phyloP scores from a whole-genome alignment of 2,113 vertebrate species.

The Zeus faber region DNA sequence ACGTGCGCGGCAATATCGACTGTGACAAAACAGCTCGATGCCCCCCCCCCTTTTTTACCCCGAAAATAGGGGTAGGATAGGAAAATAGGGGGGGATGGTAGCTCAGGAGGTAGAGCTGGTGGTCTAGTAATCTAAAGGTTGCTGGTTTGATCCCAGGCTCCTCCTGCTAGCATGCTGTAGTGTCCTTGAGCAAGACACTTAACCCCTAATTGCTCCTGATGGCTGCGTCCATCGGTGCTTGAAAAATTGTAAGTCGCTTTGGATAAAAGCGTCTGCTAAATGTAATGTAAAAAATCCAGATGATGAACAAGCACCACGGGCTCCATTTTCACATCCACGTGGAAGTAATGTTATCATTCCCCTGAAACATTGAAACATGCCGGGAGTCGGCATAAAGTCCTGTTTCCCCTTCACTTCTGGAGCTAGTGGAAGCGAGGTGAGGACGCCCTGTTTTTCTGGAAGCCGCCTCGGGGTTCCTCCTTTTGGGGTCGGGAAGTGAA shows the following conservation, averaged over 20 bases:
- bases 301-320: slow-evolving; percentile 21
- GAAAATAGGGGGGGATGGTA: no score
- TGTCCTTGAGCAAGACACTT: no score
- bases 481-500: slow-evolving; percentile 63
- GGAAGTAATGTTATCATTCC: slow-evolving; percentile 38
- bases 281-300: no score
- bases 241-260: no score
- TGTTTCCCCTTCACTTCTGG: slow-evolving; percentile 36
- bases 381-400: slow-evolving; percentile 21
- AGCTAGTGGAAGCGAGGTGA: slow-evolving; percentile 11
- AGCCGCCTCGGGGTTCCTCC: slow-evolving; percentile 42
- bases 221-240: no score
- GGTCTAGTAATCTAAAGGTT: no score
- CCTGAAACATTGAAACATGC: slow-evolving; percentile 40
- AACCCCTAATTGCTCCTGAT: no score
- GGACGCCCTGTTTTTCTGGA: slow-evolving; percentile 26
- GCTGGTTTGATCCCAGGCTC: no score
- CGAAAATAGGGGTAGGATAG: no score
- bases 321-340: slow-evolving; percentile 34
- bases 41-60: slow-evolving; percentile 37
- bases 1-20: slow-evolving; percentile 35
- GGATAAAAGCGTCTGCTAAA: no score
- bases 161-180: no score
- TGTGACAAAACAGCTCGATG: slow-evolving; percentile 43
- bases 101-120: no score